Evolutionary conservation across 2,113 vertebrate genomes (phyloP), one percentile per base, ranked within the genome.

Genomic region (Cathartes aura): DNA sequence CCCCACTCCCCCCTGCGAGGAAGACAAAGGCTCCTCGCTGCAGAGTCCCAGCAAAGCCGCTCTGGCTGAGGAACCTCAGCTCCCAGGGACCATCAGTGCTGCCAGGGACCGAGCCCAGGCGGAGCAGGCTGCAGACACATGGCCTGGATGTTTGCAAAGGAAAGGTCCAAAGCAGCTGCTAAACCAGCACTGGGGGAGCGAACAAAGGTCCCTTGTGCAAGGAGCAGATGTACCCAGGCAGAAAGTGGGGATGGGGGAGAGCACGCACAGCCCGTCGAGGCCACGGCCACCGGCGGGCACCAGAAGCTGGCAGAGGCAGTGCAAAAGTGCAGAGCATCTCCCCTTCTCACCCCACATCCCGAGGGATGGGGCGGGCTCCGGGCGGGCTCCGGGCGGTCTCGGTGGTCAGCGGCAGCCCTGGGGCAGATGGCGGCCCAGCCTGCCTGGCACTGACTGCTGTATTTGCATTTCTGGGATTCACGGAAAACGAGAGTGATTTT

Each of bases 201-300:
- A 30, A 80, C 50, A 64, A 68, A 73, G 26, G 53, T 42, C 34
- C 74, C 48, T 12, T 14, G 38, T 72, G 89, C 56, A 10, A n/a
- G 53, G n/a, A 72, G 89, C 62, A 63, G 73, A 40, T 24, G 55
- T 36, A 38, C 4, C 11, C 43, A 11, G 74, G 64, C 16, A 20
- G 68, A 62, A 45, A n/a, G 34, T 1, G 0, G 73, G 42, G 60
- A 48, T 1, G 5, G 11, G 22, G 22, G 19, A 17, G 43, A 52
- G 32, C 20, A 16, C 1, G 2, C 42, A 15, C 29, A 63, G 63
- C 11, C 55, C 8, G 0, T 7, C 0, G 1, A 56, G 29, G 21
- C 24, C 53, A 5, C 1, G 0, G 32, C n/a, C 17, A 45, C 50
- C 0, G 1, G 47, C 3, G 8, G 52, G 38, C 11, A 3, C 29